Base-by-base conservation (phyloP, 1,140 invertebrate genomes). In the Micrasema minimum region DNA sequence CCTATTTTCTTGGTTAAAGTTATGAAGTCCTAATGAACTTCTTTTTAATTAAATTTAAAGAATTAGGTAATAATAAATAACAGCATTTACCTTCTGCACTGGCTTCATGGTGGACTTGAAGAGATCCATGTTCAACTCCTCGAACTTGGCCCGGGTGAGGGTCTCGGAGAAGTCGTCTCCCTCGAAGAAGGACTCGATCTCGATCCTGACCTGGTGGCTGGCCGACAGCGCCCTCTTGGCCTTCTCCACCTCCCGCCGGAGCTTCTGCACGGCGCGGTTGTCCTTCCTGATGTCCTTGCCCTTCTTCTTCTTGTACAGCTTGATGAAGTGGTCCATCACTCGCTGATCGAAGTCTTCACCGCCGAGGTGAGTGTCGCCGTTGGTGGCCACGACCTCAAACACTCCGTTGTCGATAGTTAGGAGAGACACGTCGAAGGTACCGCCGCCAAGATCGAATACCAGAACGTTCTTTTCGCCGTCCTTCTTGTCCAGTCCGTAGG, bases 111-210 rank as follows among this genome's bases (percentile, higher is more conserved):
- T 99, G 22, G 95, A 96, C 78, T 95, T 89, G 93, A 99, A 99
- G 37, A 99, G 88, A 82, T 99, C 97, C 93, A 99, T 97, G 88
- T 99, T 99, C 79, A 99, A 85, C 83, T 99, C 98, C 82, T 99
- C 98, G 81, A 99, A 99, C 86, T 99, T 99, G 77, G 98, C 98
- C 79, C 98, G 89, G 67, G 98, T 99, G 46, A 99, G 86, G 10
- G 96, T 97, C 85, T 99, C 98, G n/a, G 94, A 97, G 90, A 99
- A 99, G 80, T 99, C 98, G 79, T 99, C 96, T 77, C 97, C 97
- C 80, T 99, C 97, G 78, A 95, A 99, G 89, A 99, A 94, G 12
- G 96, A 98, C 87, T 99, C 98, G 80, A 99, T 99, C 88, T 99
- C 98, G 80, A 99, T 97, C 82, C 93, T 93, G 69, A 97, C 95